Conservation (phyloP, 2,113 vertebrate genomes). For the Trogon surrucura region DNA sequence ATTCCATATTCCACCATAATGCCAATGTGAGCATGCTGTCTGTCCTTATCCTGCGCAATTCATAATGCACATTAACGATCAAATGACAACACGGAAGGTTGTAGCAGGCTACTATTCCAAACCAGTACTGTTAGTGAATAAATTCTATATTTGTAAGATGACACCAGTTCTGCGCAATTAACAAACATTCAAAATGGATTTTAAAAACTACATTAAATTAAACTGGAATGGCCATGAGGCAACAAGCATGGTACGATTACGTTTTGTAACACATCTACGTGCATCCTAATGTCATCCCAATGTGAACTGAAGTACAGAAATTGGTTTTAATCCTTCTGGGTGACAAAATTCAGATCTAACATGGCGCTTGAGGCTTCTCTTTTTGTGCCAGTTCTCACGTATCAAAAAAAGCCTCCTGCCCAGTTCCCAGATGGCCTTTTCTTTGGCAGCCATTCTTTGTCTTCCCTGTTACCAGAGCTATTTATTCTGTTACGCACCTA, state of each 20-base stretch:
- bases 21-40: constrained; percentile 91
- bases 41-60: constrained; percentile 83
- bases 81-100: not conserved
- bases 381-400: not conserved
- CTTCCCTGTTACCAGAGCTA: not conserved
- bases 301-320: not conserved
- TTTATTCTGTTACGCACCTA: not conserved
- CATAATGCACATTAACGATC: not conserved
- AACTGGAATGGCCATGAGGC: not conserved
- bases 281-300: not conserved
- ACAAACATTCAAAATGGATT: not conserved
- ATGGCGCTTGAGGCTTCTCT: not conserved
- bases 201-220: not conserved
- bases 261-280: not conserved
- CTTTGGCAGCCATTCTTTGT: not conserved
- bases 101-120: not conserved
- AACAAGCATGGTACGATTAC: accelerated
- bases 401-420: not conserved
- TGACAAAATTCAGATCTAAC: not conserved
- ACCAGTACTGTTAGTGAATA: not conserved
- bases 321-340: not conserved
- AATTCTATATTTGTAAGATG: too few relatives aligned
- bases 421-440: not conserved
- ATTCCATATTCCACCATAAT: constrained; percentile 97
- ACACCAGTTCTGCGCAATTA: not conserved